Evolutionary conservation across 2,797 vertebrate genomes (phyloP).

Genomic region (Podarcis siculus): DNA sequence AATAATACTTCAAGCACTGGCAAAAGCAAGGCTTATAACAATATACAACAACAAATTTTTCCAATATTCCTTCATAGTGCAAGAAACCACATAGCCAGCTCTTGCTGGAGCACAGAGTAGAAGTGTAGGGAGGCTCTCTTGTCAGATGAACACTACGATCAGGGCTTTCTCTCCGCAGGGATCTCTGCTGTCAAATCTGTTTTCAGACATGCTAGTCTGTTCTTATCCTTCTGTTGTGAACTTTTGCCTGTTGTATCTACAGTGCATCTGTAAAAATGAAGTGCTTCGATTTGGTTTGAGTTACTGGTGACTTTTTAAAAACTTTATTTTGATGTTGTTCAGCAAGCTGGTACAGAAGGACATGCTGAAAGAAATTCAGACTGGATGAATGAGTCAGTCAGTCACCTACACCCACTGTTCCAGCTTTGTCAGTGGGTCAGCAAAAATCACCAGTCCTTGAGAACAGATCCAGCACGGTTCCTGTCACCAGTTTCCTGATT

Average conservation of each 20-base stretch:
- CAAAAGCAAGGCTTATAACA: too few species aligned
- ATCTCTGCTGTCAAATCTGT: neutral
- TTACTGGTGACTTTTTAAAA: conserved; percentile 3
- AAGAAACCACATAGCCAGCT: neutral
- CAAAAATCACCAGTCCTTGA: conserved; percentile 49
- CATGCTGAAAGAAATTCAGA: conserved; percentile 31
- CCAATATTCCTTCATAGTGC: neutral
- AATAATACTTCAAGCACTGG: too few species aligned
- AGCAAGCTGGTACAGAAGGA: conserved; percentile 47
- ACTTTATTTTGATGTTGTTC: conserved; percentile 33
- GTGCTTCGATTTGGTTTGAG: neutral
- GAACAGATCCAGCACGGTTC: conserved; percentile 57
- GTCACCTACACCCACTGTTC: conserved; percentile 44
- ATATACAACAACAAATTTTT: too few species aligned
- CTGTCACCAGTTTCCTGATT: conserved; percentile 54
- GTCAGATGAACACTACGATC: neutral
- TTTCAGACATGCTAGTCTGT: neutral
- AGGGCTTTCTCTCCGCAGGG: neutral
- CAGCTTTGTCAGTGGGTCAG: conserved; percentile 50
- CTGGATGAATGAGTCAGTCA: conserved; percentile 47
- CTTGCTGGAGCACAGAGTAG: neutral
- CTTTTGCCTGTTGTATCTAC: fast-evolving
- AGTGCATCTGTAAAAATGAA: neutral
- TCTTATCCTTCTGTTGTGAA: neutral
- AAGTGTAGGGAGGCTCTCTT: neutral